Evolutionary conservation across 2,797 vertebrate genomes (phyloP), one percentile per base, ranked within the genome.

Genomic region (Clarias laeviceps): DNA sequence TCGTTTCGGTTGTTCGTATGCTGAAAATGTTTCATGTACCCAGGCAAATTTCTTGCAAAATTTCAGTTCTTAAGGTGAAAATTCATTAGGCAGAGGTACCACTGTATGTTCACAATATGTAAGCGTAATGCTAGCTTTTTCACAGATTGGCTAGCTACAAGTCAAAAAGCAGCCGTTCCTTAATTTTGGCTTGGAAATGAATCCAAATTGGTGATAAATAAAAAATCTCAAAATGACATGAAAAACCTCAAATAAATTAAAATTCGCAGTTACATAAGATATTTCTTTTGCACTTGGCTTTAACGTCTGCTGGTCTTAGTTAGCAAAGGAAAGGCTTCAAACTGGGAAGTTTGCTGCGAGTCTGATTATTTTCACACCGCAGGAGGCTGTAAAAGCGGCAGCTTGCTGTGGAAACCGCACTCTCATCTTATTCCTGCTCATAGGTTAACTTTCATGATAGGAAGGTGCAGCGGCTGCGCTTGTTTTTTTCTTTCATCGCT

Each of bases 311-410:
- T 0, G n/a, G n/a, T 76, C 8, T 29, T 11, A 12, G 50, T 56
- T 32, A 57, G 20, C 29, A 76, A 29, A 56, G 50, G 56, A 56
- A 29, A 32, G 17, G 15, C 12, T 50, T 50, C 45, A 50, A 50
- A 54, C 72, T 54, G 27, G 4, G 50, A 22, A 11, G n/a, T 12
- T 11, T 0, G 54, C 73, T 76, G 50, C 12, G 50, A 74, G 27
- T 74, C 72, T 56, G 50, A 32, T 78, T 61, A 78, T 78, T 61
- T 59, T 59, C 29, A 76, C n/a, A 17, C 50, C 14, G 17, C 73
- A 74, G 45, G 45, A 50, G 2, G n/a, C 1, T 9, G n/a, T 4
- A 74, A 27, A 73, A 14, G 14, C 45, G 24, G 70, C 12, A 20
- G 15, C 6, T 18, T 54, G 45, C 45, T 29, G 72, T 20, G 45